Evolutionary conservation across 2,113 vertebrate species (phyloP), one percentile per base, ranked within the genome.

Genomic region (Ursus arctos): DNA sequence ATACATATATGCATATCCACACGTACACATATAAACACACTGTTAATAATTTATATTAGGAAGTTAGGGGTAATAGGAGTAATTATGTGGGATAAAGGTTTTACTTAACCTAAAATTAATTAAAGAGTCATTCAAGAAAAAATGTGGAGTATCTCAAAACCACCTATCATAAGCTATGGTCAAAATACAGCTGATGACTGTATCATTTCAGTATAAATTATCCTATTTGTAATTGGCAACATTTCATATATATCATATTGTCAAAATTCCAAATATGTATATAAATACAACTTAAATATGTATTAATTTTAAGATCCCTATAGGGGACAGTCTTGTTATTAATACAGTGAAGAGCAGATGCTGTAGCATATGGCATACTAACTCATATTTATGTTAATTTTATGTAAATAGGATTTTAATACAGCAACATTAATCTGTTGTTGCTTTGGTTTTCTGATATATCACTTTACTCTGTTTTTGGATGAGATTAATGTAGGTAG

Each of bases 331-430:
- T 90, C 98, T 98, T 98, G 97, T 99, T 99, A 99, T 99, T 99
- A 99, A 99, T 99, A 98, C 97, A 98, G 97, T 98, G 93, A 98
- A 98, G 94, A 98, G 92, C 99, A 99, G 99, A 99, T 99, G 99
- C 92, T 96, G 94, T 88, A 98, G 98, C 99, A 99, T 99, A 99
- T 99, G 99, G 99, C 98, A 98, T 98, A 98, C 97, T 98, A 99
- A 98, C 97, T 99, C 99, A 98, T 99, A 98, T 99, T 99, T 99
- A 99, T 99, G 98, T 98, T 99, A 99, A 99, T 99, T 98, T 98
- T 98, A 98, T 99, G 99, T 98, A 99, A 99, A 99, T 99, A 98
- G 98, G 98, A 98, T 99, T 99, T 99, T 99, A 99, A 99, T 99
- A 99, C 98, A 98, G 97, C 98, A 98, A 97, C 98, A 99, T 99